Base-by-base conservation (phyloP, 2,113 vertebrate genomes). In the Motacilla tschutschensis region DNA sequence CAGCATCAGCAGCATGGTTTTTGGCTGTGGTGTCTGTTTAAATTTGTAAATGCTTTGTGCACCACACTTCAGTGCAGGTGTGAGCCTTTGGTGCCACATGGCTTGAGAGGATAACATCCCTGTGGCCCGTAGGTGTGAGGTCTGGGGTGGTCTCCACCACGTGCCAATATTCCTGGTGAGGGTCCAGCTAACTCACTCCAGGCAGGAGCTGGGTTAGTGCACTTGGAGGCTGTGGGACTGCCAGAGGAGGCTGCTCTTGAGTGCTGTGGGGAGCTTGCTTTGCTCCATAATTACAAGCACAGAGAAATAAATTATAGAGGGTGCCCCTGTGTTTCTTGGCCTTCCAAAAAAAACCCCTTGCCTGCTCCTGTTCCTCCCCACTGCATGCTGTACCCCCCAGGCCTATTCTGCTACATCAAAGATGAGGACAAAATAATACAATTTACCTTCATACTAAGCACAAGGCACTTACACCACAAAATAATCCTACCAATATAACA, bases 401-500 rank as follows among this genome's bases (percentile, higher is more conserved):
- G 51, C 40, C 53, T 86, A 71, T 57, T 74, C 84, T 81, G 58
- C 57, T 74, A 40, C 50, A 29, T 38, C 54, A 64, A 82, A 90
- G 85, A 66, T 20, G 33, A 82, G 75, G 78, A 88, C 57, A 87
- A 91, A 81, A 53, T 74, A 85, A 79, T 48, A 79, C 57, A 82
- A 63, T 88, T 88, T 70, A 44, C 59, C 51, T 63, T 90, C 44
- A 16, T 36, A 66, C 10, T 62, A 50, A n/a, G 81, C 36, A 82
- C 72, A 60, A 91, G 71, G 80, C 88, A 85, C 41, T 86, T 76
- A 79, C 7, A 31, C 53, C 65, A 67, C 79, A 78, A 87, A 82
- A 83, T 74, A 91, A 93, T 90, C 85, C 76, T 31, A 72, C 75
- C 76, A 83, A 83, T 70, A 80, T 57, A 90, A 85, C 90, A 90